phyloP scores from a whole-genome alignment of 1,140 invertebrate genomes.

The Trichomalopsis sarcophagae region DNA sequence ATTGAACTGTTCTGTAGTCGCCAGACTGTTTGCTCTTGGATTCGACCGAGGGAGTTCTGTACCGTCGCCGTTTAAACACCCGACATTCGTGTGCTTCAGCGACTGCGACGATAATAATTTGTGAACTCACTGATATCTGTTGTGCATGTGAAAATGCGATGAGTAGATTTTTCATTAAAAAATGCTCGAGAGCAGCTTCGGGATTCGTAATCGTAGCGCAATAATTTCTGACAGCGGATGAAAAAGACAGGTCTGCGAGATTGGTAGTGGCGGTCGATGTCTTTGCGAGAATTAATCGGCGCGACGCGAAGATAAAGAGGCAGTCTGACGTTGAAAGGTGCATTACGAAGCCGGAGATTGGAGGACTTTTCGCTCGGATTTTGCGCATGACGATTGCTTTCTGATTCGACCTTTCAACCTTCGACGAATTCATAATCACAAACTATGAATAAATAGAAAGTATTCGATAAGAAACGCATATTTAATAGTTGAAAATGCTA shows the following conservation, averaged over 20 bases:
- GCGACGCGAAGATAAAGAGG: constrained; percentile 48
- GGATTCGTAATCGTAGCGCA: not conserved
- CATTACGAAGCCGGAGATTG: constrained; percentile 49
- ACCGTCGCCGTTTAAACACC: too few relatives aligned
- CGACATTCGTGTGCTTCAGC: too few relatives aligned
- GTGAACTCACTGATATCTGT: too few relatives aligned
- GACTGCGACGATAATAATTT: too few relatives aligned
- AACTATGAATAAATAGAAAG: too few relatives aligned
- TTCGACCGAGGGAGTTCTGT: too few relatives aligned
- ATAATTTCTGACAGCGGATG: constrained; percentile 45
- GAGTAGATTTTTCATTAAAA: too few relatives aligned
- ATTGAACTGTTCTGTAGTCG: not conserved
- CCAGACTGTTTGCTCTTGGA: too few relatives aligned
- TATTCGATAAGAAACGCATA: too few relatives aligned
- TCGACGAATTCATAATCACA: not conserved
- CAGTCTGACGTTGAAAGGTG: constrained; percentile 50
- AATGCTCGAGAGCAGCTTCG: too few relatives aligned
- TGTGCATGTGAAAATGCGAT: too few relatives aligned
- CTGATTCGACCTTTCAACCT: constrained; percentile 23
- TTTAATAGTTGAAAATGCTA: too few relatives aligned
- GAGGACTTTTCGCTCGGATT: constrained; percentile 32
- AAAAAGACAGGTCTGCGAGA: constrained; percentile 43
- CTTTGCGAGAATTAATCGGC: constrained; percentile 48
- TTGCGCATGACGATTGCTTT: constrained; percentile 32
- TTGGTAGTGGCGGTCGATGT: constrained; percentile 37